phyloP scores from a whole-genome alignment of 2,113 vertebrate species.

The Gila orcuttii region DNA sequence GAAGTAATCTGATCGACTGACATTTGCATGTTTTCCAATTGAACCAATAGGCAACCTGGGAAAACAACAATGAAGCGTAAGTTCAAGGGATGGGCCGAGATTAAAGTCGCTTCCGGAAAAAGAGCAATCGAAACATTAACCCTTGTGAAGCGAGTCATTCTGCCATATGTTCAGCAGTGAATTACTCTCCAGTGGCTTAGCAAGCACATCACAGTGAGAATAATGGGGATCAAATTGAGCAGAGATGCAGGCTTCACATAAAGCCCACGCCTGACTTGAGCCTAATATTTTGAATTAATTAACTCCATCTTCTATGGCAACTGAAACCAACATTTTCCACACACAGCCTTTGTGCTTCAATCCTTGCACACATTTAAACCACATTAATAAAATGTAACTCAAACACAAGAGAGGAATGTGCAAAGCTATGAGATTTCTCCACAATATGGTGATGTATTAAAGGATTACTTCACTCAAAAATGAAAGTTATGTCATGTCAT shows the following conservation, averaged over 20 bases:
- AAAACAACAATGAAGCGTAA: conserved; percentile 18
- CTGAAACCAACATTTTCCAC: conserved; percentile 26
- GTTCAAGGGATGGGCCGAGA: background rate
- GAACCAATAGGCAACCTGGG: conserved; percentile 5
- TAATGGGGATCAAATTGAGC: conserved; percentile 38
- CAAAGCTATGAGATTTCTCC: background rate
- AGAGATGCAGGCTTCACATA: conserved; percentile 20
- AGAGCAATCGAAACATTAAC: conserved; percentile 9
- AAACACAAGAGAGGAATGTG: background rate
- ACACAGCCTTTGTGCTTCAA: background rate
- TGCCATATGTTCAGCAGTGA: conserved; percentile 13
- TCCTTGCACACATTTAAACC: conserved; percentile 8
- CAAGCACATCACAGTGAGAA: conserved; percentile 8
- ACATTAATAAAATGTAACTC: background rate
- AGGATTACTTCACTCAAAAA: background rate
- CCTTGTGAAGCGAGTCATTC: conserved; percentile 11
- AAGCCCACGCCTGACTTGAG: conserved; percentile 27
- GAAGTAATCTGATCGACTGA: conserved; percentile 18
- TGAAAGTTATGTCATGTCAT: background rate
- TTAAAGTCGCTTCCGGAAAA: conserved; percentile 12
- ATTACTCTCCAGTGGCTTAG: conserved; percentile 22
- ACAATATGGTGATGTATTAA: conserved; percentile 7
- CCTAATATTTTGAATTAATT: conserved; percentile 35
- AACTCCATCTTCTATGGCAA: conserved; percentile 1
- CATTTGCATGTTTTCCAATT: conserved; percentile 32